These are phyloP conservation scores for Tigriopus japonicus DNA, from an alignment of 1,140 invertebrate genomes.

Conservation along the genomic window DNA sequence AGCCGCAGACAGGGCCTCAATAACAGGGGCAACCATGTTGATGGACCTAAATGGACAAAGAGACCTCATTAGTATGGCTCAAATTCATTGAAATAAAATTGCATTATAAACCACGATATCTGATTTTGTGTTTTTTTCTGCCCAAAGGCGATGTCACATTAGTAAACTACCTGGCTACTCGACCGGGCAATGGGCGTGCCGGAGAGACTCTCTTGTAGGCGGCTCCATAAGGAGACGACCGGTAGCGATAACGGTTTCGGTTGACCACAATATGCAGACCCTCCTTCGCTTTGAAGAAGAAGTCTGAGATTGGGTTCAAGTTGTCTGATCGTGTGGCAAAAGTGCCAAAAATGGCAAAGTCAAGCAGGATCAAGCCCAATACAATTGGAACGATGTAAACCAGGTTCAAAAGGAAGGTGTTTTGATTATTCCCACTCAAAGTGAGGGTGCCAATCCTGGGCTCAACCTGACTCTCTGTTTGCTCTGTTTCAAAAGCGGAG, in stretches of 20 bases:
- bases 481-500: too few species aligned
- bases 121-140: too few species aligned
- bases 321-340: constrained; percentile 2
- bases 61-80: too few species aligned
- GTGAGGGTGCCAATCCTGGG: too few species aligned
- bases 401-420: background rate
- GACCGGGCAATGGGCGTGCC: background rate
- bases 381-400: background rate
- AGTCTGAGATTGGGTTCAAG: constrained; percentile 8
- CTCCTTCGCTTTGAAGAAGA: constrained; percentile 1
- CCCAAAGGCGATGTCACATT: background rate
- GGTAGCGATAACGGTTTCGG: background rate
- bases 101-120: too few species aligned
- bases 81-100: too few species aligned
- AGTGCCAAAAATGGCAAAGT: constrained; percentile 13
- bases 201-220: background rate
- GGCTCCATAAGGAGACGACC: background rate
- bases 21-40: background rate
- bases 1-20: constrained; percentile 4
- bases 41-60: constrained; percentile 2
- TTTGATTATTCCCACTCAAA: too few species aligned
- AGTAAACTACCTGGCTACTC: background rate
- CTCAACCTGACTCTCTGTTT: too few species aligned
- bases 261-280: background rate
- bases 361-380: background rate